phyloP scores from a whole-genome alignment of 2,113 vertebrate species.

The Scortum barcoo region DNA sequence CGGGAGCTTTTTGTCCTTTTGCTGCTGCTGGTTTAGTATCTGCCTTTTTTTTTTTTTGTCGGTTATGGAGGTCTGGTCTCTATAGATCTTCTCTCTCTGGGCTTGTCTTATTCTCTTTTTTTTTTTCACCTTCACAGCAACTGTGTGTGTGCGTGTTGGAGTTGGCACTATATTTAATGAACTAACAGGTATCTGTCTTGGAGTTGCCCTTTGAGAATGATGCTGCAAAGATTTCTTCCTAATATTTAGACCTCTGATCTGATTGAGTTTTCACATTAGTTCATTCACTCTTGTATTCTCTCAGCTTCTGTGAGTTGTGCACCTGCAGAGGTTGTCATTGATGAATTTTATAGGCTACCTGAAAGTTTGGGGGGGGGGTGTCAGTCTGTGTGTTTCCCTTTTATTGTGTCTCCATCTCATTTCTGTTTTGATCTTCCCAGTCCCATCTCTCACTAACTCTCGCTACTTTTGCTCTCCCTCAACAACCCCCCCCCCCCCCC shows the following conservation, averaged over 20 bases:
- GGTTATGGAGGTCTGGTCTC: slow-evolving; percentile 51
- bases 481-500: slow-evolving; percentile 27
- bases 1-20: slow-evolving; percentile 75
- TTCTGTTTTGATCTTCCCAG: slow-evolving; percentile 57
- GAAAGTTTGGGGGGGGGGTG: no score
- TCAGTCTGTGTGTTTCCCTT: slow-evolving; percentile 16
- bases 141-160: not conserved
- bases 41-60: slow-evolving; percentile 44
- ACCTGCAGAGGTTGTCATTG: slow-evolving; percentile 43
- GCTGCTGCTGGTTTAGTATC: slow-evolving; percentile 64
- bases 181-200: not conserved
- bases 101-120: slow-evolving; percentile 14
- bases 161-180: slow-evolving; percentile 22
- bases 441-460: slow-evolving; percentile 38
- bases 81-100: slow-evolving; percentile 33
- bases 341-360: slow-evolving; percentile 6
- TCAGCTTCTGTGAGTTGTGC: slow-evolving; percentile 22
- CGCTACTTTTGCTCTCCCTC: slow-evolving; percentile 40
- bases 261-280: slow-evolving; percentile 6
- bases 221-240: slow-evolving; percentile 19
- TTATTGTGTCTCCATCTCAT: slow-evolving; percentile 45
- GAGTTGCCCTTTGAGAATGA: slow-evolving; percentile 10
- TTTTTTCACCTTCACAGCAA: not conserved
- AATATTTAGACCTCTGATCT: slow-evolving; percentile 19
- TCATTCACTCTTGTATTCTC: not conserved